These are phyloP conservation scores for Listronotus bonariensis DNA, from an alignment of 1,140 invertebrate genomes.

Conservation along the genomic window DNA sequence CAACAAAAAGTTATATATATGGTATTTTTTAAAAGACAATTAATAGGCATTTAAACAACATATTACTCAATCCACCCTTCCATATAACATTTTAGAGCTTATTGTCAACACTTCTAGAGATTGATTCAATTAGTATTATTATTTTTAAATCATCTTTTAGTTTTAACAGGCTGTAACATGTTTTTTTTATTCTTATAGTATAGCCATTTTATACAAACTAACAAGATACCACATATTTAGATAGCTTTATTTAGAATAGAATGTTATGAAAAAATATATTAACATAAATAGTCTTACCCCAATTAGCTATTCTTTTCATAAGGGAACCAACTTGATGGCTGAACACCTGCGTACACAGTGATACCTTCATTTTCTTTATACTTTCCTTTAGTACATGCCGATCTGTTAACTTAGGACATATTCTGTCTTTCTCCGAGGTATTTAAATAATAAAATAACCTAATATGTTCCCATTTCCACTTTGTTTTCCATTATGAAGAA, in stretches of 20 bases:
- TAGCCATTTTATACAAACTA: conserved; percentile 1
- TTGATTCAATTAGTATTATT: no score
- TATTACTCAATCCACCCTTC: no score
- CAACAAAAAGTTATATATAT: no score
- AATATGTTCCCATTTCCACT: conserved; percentile 34
- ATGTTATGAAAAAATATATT: background rate
- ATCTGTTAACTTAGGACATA: conserved; percentile 28
- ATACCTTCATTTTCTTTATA: background rate
- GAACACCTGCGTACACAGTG: conserved; percentile 11
- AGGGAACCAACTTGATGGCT: conserved; percentile 16
- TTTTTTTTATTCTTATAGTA: no score
- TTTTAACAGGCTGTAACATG: no score
- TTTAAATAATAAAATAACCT: no score
- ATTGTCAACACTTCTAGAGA: no score
- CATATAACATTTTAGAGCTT: no score
- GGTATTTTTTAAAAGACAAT: no score
- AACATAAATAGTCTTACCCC: background rate
- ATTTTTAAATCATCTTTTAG: no score
- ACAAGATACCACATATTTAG: background rate
- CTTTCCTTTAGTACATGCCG: conserved; percentile 17
- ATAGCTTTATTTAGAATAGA: background rate
- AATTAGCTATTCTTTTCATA: conserved; percentile 7
- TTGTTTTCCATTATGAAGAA: conserved; percentile 11
- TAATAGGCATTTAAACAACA: no score
- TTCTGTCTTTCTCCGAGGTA: background rate